phyloP scores from a whole-genome alignment of 2,888 invertebrate genomes.

The Chymomyza procnemis region DNA sequence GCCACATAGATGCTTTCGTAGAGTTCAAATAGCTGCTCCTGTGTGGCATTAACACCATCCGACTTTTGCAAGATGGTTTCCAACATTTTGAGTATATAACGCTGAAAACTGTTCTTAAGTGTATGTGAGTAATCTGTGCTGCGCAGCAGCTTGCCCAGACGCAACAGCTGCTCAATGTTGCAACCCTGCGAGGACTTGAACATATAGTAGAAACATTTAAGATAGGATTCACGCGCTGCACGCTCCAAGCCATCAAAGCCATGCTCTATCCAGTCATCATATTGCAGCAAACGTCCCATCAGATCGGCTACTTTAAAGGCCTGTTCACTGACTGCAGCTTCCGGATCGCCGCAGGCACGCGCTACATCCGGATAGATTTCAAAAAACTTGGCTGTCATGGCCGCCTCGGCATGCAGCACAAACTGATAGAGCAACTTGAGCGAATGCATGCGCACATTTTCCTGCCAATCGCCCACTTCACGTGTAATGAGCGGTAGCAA shows the following conservation, averaged over 20 bases:
- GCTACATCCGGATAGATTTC: slow-evolving; percentile 76
- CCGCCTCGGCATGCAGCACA: slow-evolving; percentile 76
- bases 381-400: slow-evolving; percentile 76
- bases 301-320: slow-evolving; percentile 75
- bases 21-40: slow-evolving; percentile 39
- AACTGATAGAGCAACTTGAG: slow-evolving; percentile 77
- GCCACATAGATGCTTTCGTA: slow-evolving; percentile 67
- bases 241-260: slow-evolving; percentile 71
- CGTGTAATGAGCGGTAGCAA: slow-evolving; percentile 72
- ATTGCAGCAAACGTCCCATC: slow-evolving; percentile 74
- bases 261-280: slow-evolving; percentile 75
- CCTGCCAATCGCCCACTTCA: slow-evolving; percentile 77
- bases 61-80: slow-evolving; percentile 58
- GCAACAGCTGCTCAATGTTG: slow-evolving; percentile 59
- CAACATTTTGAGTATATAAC: slow-evolving; percentile 65
- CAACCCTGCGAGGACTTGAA: slow-evolving; percentile 55
- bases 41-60: slow-evolving; percentile 24
- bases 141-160: slow-evolving; percentile 60
- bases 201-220: slow-evolving; percentile 76
- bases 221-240: slow-evolving; percentile 67
- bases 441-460: slow-evolving; percentile 77
- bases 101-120: slow-evolving; percentile 67
- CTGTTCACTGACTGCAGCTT: slow-evolving; percentile 60
- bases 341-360: slow-evolving; percentile 72
- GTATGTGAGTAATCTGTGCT: slow-evolving; percentile 71